Conservation (phyloP, 2,888 invertebrate species). For the Xestia sexstrigata region DNA sequence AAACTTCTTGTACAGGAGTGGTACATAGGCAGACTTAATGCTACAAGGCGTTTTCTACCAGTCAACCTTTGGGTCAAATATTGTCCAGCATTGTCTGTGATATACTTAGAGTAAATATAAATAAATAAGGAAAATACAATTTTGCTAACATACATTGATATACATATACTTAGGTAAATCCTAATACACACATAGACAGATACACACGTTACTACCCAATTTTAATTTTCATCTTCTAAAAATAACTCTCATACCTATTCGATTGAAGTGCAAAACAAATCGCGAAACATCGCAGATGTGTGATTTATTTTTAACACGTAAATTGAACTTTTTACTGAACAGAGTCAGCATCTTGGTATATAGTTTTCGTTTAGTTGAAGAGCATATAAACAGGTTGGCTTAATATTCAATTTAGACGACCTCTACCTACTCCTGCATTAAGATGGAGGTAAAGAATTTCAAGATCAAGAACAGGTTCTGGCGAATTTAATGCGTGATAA, state of each 20-base stretch:
- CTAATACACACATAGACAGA: no score
- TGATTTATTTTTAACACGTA: constrained; percentile 33
- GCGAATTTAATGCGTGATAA: neutral
- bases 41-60: no score
- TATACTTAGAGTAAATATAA: no score
- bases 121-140: no score
- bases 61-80: no score
- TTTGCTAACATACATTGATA: no score
- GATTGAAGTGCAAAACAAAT: constrained; percentile 16
- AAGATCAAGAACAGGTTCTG: constrained; percentile 12
- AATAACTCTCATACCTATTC: neutral
- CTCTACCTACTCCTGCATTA: neutral
- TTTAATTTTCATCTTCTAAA: neutral
- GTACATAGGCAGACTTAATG: no score
- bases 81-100: no score
- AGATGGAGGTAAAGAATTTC: constrained; percentile 13
- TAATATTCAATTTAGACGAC: constrained; percentile 34
- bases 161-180: no score
- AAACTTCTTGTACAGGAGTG: no score
- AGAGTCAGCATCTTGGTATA: neutral
- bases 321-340: constrained; percentile 13
- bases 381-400: constrained; percentile 26
- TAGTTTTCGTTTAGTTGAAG: constrained; percentile 27
- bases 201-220: no score
- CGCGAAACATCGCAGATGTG: constrained; percentile 23